Base-by-base conservation (phyloP, 2,888 invertebrate genomes). In the Diarsia rubi region DNA sequence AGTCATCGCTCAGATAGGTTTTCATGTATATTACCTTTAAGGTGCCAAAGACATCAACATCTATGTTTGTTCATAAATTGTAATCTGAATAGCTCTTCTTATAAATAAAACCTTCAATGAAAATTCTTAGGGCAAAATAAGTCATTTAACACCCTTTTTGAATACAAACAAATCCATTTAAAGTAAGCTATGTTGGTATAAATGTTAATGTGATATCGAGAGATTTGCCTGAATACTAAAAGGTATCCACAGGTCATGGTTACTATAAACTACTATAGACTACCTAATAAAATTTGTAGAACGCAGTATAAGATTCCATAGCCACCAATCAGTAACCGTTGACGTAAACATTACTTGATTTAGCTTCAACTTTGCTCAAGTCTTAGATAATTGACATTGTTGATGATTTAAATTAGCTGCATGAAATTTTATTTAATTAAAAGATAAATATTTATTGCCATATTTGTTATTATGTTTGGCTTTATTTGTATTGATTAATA, bases 11-110 rank as follows among this genome's bases (percentile, higher is more conserved):
- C 16, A 65, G 27, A 27, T 57, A 66, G 63, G n/a, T 60, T 66
- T 24, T 52, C 70, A 73, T 69, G 49, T 47, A 74, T 71, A 57
- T 77, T 27, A 77, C 75, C 80, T 80, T 78, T 52, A 49, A 21
- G 12, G 8, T 12, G 16, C 69, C 24, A 76, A 64, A 75, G 42
- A 52, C 70, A 85, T 57, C 64, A 72, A 69, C 64, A 73, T 65
- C 31, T 16, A 78, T 78, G 65, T 78, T 77, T 77, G 87, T 85
- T 81, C 73, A 87, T 82, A 63, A 69, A 83, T 83, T 72, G 44
- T 81, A 77, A 74, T 87, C 77, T 82, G 37, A 81, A 86, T 86
- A 86, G 44, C 71, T 49, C 4, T 14, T 62, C 24, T 57, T 67
- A 69, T 60, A 77, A 66, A 72, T 69, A 75, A 82, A 78, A 73